A percentile compares a stretch with the other conserved stretches of the same genome.
phyloP scores from a whole-genome alignment of 2,113 vertebrate genomes.

The Cynoglossus semilaevis region DNA sequence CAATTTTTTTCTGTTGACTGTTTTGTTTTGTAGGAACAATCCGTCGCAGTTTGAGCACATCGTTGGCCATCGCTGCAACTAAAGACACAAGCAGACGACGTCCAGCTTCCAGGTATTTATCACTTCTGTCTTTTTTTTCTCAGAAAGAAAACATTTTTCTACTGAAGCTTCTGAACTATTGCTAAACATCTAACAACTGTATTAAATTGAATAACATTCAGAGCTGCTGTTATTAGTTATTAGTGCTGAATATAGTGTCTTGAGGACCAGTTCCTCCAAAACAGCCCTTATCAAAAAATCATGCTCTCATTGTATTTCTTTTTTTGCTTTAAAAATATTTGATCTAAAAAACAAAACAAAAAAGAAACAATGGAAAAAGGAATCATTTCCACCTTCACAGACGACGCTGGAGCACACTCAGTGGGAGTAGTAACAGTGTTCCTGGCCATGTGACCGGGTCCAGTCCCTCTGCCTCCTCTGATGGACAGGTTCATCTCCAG shows the following conservation, averaged over 20 bases:
- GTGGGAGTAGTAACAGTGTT: slow-evolving; percentile 21
- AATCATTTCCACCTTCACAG: slow-evolving; percentile 74
- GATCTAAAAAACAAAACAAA: not conserved
- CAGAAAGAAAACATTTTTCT: not conserved
- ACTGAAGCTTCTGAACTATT: too few relatives aligned
- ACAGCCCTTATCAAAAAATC: not conserved
- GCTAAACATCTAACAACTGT: too few relatives aligned
- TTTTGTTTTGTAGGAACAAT: slow-evolving; percentile 65
- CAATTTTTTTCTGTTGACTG: slow-evolving; percentile 4
- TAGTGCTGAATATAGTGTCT: too few relatives aligned
- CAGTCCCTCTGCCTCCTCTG: slow-evolving; percentile 31
- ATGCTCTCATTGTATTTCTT: too few relatives aligned
- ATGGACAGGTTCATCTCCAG: slow-evolving; percentile 77
- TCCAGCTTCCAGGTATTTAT: slow-evolving; percentile 82
- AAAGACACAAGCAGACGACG: slow-evolving; percentile 85
- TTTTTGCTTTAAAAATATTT: too few relatives aligned
- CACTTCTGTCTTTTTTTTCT: slow-evolving; percentile 4
- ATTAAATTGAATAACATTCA: slow-evolving; percentile 50
- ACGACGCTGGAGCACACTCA: slow-evolving; percentile 82
- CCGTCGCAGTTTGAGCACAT: slow-evolving; percentile 88
- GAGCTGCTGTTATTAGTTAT: slow-evolving; percentile 54
- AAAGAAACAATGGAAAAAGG: slow-evolving; percentile 55
- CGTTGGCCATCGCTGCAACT: slow-evolving; percentile 80
- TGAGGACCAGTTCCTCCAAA: too few relatives aligned
- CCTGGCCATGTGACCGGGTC: slow-evolving; percentile 26